These are phyloP conservation scores for Tyrannus savana DNA, from an alignment of 2,113 vertebrate genomes.

Conservation along the genomic window DNA sequence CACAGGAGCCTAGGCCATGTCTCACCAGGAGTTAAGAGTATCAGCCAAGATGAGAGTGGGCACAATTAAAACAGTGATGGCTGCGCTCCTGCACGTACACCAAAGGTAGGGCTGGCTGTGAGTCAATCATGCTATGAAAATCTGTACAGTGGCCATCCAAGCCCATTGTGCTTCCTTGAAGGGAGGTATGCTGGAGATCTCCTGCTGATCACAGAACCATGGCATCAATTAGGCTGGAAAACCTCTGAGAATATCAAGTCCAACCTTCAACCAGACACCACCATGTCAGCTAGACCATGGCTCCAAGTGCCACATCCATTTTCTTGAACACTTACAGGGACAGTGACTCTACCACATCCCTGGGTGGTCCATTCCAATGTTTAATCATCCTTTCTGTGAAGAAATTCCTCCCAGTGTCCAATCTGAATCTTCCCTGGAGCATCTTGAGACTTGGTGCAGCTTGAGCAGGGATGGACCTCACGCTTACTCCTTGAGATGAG, in stretches of 20 bases:
- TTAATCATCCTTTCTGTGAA: background rate
- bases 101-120: background rate
- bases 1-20: rapidly evolving
- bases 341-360: background rate
- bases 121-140: background rate
- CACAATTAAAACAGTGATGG: background rate
- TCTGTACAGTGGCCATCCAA: background rate
- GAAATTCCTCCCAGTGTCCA: background rate
- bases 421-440: background rate
- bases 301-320: background rate
- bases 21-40: background rate
- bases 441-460: background rate
- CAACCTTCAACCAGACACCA: background rate
- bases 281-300: background rate
- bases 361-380: background rate
- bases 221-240: background rate
- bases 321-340: background rate
- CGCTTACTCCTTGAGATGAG: background rate
- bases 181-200: rapidly evolving
- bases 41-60: rapidly evolving
- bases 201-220: background rate
- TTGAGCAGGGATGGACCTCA: background rate
- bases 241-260: background rate
- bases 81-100: background rate
- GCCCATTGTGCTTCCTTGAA: background rate